Percentiles rank a stretch among this genome's conserved stretches.
Evolutionary conservation across 2,113 vertebrate genomes (phyloP).

Genomic region (Dryoscopus gambensis): DNA sequence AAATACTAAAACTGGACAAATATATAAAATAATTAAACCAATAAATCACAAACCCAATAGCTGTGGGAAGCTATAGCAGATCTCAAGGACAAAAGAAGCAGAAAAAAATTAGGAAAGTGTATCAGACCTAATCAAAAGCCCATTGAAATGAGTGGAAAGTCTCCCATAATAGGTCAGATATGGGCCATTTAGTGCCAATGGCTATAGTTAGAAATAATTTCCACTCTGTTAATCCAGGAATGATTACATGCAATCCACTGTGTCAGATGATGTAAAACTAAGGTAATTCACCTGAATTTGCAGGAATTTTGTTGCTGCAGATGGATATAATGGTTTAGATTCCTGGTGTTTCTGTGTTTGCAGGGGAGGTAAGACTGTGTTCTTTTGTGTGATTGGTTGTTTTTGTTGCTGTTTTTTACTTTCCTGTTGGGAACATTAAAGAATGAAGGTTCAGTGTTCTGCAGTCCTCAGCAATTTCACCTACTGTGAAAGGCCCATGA

Average conservation of each 20-base stretch:
- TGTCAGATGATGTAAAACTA: not conserved
- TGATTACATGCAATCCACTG: not conserved
- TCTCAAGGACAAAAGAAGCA: not conserved
- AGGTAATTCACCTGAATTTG: not conserved
- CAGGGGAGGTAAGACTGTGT: not conserved
- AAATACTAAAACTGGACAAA: not conserved
- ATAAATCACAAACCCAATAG: not conserved
- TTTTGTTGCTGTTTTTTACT: not conserved
- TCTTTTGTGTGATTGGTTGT: not conserved
- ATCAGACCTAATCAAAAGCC: not conserved
- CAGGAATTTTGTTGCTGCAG: not conserved
- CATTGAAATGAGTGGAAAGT: not conserved
- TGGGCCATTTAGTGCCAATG: not conserved
- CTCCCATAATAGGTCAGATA: not conserved
- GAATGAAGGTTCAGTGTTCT: not conserved
- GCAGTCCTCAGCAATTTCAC: not conserved
- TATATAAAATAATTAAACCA: not conserved
- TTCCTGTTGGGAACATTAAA: not conserved
- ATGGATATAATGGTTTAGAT: not conserved
- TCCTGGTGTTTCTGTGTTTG: not conserved
- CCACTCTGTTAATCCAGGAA: not conserved
- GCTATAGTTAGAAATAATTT: not conserved
- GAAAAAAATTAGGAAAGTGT: not conserved
- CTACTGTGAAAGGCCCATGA: not conserved
- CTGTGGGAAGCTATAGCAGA: not conserved